Base-by-base conservation (phyloP, 2,113 vertebrate genomes). In the Herpailurus yagouaroundi region DNA sequence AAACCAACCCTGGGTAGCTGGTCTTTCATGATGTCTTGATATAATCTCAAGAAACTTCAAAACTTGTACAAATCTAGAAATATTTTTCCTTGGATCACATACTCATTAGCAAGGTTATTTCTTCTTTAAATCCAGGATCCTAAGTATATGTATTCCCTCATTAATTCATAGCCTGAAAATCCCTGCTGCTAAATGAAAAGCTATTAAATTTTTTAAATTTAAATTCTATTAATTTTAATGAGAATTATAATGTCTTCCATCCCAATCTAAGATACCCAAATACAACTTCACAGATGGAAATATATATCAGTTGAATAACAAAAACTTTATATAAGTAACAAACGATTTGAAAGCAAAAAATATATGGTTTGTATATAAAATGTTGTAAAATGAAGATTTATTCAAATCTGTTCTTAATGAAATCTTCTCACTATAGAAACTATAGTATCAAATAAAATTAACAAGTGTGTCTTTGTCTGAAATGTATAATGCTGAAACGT, bases 161-260 rank as follows among this genome's bases (percentile, higher is more conserved):
- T 89, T 82, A 89, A 74, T 93, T 93, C 33, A 64, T 83, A 89
- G 41, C 55, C 27, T 83, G 41, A 80, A 81, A 94, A 89, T 36
- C 33, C 33, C 66, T 89, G 31, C 66, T 82, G 11, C 64, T n/a
- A 95, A 89, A n/a, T 82, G 66, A 89, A 94, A 89, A 89, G 33
- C 55, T n/a, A 83, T 64, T 89, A 38, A 63, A 64, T 74, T n/a
- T 81, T 73, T 3, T 7, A 4, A 92, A 76, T 36, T 82, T 74
- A 74, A 64, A 60, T 63, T 89, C 55, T 74, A 36, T 82, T 82
- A n/a, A 94, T 60, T 81, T 83, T 95, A 73, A 66, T 83, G 41
- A 74, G 55, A 83, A 89, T 82, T 50, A 64, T 71, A 89, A 63
- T 25, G 76, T 33, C 52, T 83, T 95, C n/a, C 33, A 89, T 66